phyloP scores from a whole-genome alignment of 2,888 invertebrate genomes.

The Cryptocephalus moraei region DNA sequence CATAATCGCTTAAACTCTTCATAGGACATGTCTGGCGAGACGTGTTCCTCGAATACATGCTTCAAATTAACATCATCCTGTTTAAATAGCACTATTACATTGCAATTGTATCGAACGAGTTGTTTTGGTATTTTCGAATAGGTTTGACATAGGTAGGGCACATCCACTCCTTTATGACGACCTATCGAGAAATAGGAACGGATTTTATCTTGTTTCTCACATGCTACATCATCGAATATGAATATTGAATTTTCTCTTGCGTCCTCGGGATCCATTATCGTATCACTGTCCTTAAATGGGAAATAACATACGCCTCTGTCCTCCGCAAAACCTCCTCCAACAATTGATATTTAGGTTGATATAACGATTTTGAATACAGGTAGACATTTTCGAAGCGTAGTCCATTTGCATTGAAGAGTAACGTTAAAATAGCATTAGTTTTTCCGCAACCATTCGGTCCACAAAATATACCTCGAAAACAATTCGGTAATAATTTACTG shows the following conservation, averaged over 20 bases:
- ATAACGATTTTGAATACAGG: slow-evolving; percentile 7
- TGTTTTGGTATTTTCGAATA: slow-evolving; percentile 4
- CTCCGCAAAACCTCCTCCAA: not conserved
- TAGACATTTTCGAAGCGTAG: slow-evolving; percentile 9
- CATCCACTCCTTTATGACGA: slow-evolving; percentile 1
- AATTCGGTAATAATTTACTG: slow-evolving; percentile 6
- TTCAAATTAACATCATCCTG: slow-evolving; percentile 10
- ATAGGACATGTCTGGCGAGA: slow-evolving; percentile 2
- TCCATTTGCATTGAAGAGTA: slow-evolving; percentile 7
- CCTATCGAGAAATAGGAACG: not conserved
- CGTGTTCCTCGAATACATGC: slow-evolving; percentile 6
- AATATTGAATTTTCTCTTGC: slow-evolving; percentile 1
- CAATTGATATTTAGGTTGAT: slow-evolving; percentile 7
- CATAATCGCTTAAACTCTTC: slow-evolving; percentile 3
- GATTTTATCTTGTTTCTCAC: not conserved
- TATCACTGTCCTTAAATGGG: slow-evolving; percentile 6
- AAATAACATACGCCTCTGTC: slow-evolving; percentile 6
- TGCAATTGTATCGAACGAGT: slow-evolving; percentile 2
- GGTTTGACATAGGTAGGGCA: slow-evolving; percentile 1
- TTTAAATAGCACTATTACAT: slow-evolving; percentile 22
- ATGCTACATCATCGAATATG: slow-evolving; percentile 1
- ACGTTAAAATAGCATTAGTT: slow-evolving; percentile 6
- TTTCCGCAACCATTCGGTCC: slow-evolving; percentile 9
- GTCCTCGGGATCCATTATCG: slow-evolving; percentile 4
- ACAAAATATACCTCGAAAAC: slow-evolving; percentile 6